Evolutionary conservation across 1,140 invertebrate species (phyloP), one percentile per base, ranked within the genome.

Genomic region (Drosophila triauraria): DNA sequence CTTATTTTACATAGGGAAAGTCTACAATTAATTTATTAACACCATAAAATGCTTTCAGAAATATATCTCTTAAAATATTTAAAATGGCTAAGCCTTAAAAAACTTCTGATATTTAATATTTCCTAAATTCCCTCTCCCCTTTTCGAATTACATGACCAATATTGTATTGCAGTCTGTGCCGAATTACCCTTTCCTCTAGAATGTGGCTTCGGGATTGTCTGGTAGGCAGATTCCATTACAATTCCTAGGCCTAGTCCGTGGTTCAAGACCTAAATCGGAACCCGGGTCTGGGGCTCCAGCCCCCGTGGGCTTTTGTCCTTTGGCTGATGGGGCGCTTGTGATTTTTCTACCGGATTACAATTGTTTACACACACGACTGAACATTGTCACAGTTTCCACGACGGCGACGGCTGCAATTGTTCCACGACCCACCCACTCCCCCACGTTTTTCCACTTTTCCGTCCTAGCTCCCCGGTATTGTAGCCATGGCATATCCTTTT

Each of bases 301-400:
- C 60, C 40, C 43, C 44, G 23, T 59, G 71, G 71, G 62, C 35
- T 58, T 82, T 82, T 59, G 57, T 80, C 60, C 64, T 61, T 57
- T 81, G 53, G 64, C 54, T 61, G 58, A 35, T 75, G 54, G 67
- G 62, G 61, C 74, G 80, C 75, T 80, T 86, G 82, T 86, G 82
- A 86, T 86, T 86, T 86, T 79, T 86, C 82, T 86, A 86, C 82
- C 82, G 82, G 82, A 82, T 86, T 86, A 86, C 82, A 86, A 86
- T 86, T 86, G 82, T 86, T 86, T 82, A 86, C 82, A 86, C 83
- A 86, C 82, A 86, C 82, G 82, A 86, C 61, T 86, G 82, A 85
- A 86, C 82, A 86, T 86, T 86, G 82, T 86, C 70, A 86, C 82
- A 86, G 82, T 86, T 86, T 86, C 75, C 63, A 81, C 74, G 47